These are phyloP conservation scores for Nebria ingens DNA, from an alignment of 1,140 invertebrate genomes.

Conservation along the genomic window DNA sequence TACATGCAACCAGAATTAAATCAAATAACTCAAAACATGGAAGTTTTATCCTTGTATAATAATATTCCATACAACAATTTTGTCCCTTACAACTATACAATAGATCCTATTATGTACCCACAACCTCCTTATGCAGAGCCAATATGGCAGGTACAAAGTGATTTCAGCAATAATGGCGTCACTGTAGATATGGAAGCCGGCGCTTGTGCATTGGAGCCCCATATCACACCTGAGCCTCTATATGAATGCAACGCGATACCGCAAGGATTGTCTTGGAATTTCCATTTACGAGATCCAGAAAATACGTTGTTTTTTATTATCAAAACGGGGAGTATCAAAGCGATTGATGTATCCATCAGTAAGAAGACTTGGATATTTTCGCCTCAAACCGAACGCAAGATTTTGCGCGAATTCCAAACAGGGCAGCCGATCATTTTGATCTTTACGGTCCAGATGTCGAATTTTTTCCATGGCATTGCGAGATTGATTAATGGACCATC, in stretches of 20 bases:
- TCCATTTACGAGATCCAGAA: constrained; percentile 25
- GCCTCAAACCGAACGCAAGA: constrained; percentile 35
- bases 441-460: constrained; percentile 18
- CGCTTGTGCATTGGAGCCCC: not conserved
- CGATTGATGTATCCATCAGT: constrained; percentile 32
- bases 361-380: constrained; percentile 35
- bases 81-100: too few relatives aligned
- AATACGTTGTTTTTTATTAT: constrained; percentile 35
- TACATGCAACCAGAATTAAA: too few relatives aligned
- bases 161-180: not conserved
- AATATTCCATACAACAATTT: too few relatives aligned
- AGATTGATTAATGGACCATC: constrained; percentile 14
- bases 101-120: too few relatives aligned
- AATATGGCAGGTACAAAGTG: too few relatives aligned
- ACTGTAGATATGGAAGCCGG: not conserved
- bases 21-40: too few relatives aligned
- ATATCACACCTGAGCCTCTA: too few relatives aligned
- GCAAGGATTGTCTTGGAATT: constrained; percentile 34
- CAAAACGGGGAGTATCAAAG: constrained; percentile 31
- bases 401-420: constrained; percentile 17
- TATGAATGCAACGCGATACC: too few relatives aligned
- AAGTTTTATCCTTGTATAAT: too few relatives aligned
- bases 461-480: constrained; percentile 22
- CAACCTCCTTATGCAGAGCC: too few relatives aligned
- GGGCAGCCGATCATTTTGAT: constrained; percentile 20